Evolutionary conservation across 2,113 vertebrate species (phyloP).

Genomic region (Platysteira castanea): DNA sequence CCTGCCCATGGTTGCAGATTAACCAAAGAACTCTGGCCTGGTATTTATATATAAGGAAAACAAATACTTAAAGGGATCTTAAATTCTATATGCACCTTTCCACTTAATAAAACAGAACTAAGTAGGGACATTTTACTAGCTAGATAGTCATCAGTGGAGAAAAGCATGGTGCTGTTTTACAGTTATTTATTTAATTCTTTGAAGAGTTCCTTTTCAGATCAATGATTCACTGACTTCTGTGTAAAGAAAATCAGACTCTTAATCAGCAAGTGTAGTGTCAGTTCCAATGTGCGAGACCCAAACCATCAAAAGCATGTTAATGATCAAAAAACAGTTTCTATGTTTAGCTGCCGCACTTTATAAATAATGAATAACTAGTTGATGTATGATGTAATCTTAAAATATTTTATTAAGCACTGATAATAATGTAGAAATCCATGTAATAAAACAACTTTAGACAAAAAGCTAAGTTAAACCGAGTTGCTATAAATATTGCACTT

Average conservation of each 20-base stretch:
- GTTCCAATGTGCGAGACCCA: neutral
- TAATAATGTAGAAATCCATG: conserved; percentile 58
- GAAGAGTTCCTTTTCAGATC: neutral
- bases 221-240: neutral
- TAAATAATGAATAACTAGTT: neutral
- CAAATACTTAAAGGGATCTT: neutral
- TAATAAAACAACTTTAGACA: conserved; percentile 51
- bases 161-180: neutral
- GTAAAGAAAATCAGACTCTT: neutral
- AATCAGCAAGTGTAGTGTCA: neutral
- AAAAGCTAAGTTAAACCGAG: conserved; percentile 60
- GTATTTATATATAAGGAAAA: neutral
- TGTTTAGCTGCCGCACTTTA: neutral
- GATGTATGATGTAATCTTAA: conserved; percentile 35
- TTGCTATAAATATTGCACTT: conserved; percentile 88
- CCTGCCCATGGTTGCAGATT: neutral
- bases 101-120: neutral
- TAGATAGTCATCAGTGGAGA: neutral
- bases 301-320: neutral
- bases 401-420: conserved; percentile 75
- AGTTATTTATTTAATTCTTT: neutral
- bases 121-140: neutral
- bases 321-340: neutral
- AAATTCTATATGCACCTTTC: neutral
- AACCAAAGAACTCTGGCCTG: neutral